Evolutionary conservation across 2,113 vertebrate species (phyloP), one percentile per base, ranked within the genome.

Genomic region (Seriola quinqueradiata): DNA sequence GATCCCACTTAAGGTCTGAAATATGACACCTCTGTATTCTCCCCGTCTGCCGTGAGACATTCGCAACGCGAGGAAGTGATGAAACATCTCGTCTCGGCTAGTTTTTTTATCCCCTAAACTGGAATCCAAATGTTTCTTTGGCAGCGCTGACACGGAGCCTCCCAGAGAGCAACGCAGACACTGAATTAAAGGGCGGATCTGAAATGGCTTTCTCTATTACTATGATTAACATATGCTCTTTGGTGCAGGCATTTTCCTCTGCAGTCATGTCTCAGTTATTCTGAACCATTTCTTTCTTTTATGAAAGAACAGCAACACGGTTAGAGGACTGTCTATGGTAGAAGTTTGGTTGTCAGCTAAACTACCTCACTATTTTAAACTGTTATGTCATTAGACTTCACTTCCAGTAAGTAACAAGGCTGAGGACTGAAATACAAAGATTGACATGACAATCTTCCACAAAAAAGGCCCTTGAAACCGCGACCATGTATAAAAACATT

Each of bases 161-260:
- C 87, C 73, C 76, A 46, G 79, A 83, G 44, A 85, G 82, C 77
- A 42, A 50, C 38, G 57, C 82, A 88, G 83, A 79, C 70, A 1
- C 61, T 57, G 80, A 87, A 92, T 92, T 90, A 90, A 90, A 93
- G 82, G 90, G 87, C 38, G 55, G 82, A 81, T 77, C 81, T 87
- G 57, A 83, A 87, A 81, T 40, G 65, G 36, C 36, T 85, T 86
- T 86, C 81, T 86, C 77, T 83, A 83, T 87, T 71, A 85, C 89
- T 91, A 82, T 90, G 90, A 92, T 91, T 89, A 88, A 82, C 76
- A 83, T 86, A 61, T 92, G 81, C 81, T 70, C 67, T 81, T 86
- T 76, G 76, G 82, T 83, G 73, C 21, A 10, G 78, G 48, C 68
- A 63, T 72, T 74, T 84, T 82, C 13, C 75, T 60, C n/a, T 77